Evolutionary conservation across 1,140 invertebrate species (phyloP), one percentile per base, ranked within the genome.

Genomic region (Bathynomus jamesi): DNA sequence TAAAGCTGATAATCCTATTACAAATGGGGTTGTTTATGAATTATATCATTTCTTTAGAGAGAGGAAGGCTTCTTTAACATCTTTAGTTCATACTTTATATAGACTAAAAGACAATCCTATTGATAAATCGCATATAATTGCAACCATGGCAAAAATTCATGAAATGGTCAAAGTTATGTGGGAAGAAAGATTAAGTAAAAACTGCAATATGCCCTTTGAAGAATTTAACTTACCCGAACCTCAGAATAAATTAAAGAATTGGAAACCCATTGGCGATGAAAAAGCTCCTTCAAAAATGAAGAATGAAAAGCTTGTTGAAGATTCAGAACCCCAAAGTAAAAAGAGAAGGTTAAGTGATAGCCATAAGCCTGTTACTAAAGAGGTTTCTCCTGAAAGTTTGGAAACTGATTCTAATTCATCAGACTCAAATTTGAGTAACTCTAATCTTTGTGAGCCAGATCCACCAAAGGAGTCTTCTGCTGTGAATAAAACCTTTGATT

Each of bases 21-120:
- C 62, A 7, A 71, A 71, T 64, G 70, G 70, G 8, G 29, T 71
- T 46, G 31, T 71, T 63, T 31, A 31, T 25, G 70, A 71, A 31
- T 27, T 71, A 8, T 71, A 65, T 31, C 63, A 60, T 53, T 71
- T 65, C 53, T 71, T 65, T 65, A 64, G 65, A 30, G 70, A 71
- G 27, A 40, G 70, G n/a, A 40, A 61, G 61, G 62, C 62, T 7
- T 61, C 70, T 28, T 64, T 71, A 46, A 71, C 70, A n/a, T 71
- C 70, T 21, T 29, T 71, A n/a, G 70, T 65, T 11, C 53, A 65
- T 11, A 71, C 31, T 66, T 64, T 32, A 28, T 46, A 65, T 24
- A 64, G 63, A 66, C 28, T 69, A 63, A 61, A 28, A 27, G 61
- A 60, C 27, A 63, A n/a, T 28, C n/a, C 61, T 8, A 8, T 62